Conservation (phyloP, 2,888 invertebrate species). For the Polietes domitor region DNA sequence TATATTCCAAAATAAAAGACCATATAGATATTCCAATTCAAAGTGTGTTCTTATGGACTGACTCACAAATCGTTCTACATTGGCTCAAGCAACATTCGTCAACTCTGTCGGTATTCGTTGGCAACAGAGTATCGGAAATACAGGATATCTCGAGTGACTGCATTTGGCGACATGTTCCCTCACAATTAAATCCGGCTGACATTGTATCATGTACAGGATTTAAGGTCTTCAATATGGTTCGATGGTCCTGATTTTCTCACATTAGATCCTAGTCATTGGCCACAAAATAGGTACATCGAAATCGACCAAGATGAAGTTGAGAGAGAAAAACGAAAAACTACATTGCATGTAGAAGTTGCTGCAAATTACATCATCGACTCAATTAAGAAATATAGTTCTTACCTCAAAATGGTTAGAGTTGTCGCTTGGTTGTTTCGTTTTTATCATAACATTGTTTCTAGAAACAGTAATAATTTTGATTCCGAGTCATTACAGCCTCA, state of each 20-base stretch:
- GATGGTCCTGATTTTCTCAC: constrained; percentile 49
- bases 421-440: constrained; percentile 53
- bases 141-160: constrained; percentile 41
- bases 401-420: constrained; percentile 28
- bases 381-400: constrained; percentile 20
- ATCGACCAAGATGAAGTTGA: constrained; percentile 41
- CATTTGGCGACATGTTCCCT: constrained; percentile 60
- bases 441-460: neutral
- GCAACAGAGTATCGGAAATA: constrained; percentile 51
- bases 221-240: constrained; percentile 52
- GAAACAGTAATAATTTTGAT: neutral
- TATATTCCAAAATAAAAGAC: constrained; percentile 25
- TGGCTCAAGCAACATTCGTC: constrained; percentile 25
- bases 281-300: neutral
- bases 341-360: neutral
- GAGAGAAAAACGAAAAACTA: constrained; percentile 47
- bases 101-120: constrained; percentile 46
- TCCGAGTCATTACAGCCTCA: neutral
- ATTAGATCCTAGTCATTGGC: constrained; percentile 27
- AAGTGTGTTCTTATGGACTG: neutral
- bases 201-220: constrained; percentile 54
- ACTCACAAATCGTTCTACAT: constrained; percentile 28
- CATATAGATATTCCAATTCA: neutral
- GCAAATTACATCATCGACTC: constrained; percentile 19
- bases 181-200: constrained; percentile 56